These are phyloP conservation scores for Stichodactyla mertensii DNA, from an alignment of 64 coral and sea anemone species.

Conservation along the genomic window DNA sequence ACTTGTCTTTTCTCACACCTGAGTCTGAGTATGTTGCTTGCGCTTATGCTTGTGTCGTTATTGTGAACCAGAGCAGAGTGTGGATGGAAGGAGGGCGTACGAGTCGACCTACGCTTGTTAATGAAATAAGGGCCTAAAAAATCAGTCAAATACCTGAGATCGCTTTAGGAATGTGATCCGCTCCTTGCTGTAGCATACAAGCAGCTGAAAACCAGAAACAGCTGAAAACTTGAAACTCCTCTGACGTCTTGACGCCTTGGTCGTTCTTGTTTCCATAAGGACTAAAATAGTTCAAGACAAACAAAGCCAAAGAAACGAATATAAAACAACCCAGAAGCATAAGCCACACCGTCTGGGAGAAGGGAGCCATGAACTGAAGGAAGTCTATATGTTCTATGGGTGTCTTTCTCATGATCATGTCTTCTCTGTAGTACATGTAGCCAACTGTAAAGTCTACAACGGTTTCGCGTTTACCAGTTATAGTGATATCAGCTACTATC, in stretches of 20 bases:
- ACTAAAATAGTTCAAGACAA: conserved; percentile 65
- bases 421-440: conserved; percentile 28
- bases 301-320: conserved; percentile 19
- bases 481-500: neutral
- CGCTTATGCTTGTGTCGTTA: too few relatives aligned
- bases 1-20: too few relatives aligned
- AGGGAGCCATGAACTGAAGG: conserved; percentile 37
- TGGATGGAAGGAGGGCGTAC: too few relatives aligned
- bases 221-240: conserved; percentile 57
- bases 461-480: conserved; percentile 9
- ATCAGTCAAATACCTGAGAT: conserved; percentile 32
- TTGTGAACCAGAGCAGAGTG: too few relatives aligned
- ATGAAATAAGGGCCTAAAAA: too few relatives aligned
- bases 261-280: conserved; percentile 61
- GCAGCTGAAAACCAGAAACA: conserved; percentile 61
- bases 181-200: conserved; percentile 74
- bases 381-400: conserved; percentile 12
- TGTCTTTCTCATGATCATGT: conserved; percentile 23
- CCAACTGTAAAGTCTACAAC: conserved; percentile 30
- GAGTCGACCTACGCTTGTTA: too few relatives aligned
- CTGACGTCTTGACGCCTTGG: conserved; percentile 32
- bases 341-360: conserved; percentile 5
- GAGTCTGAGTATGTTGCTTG: too few relatives aligned
- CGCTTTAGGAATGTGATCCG: conserved; percentile 39
- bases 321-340: conserved; percentile 31